A percentile compares a stretch with the other conserved stretches of the same genome.
phyloP scores from a whole-genome alignment of 1,140 invertebrate species.

The Drosophila jambulina region DNA sequence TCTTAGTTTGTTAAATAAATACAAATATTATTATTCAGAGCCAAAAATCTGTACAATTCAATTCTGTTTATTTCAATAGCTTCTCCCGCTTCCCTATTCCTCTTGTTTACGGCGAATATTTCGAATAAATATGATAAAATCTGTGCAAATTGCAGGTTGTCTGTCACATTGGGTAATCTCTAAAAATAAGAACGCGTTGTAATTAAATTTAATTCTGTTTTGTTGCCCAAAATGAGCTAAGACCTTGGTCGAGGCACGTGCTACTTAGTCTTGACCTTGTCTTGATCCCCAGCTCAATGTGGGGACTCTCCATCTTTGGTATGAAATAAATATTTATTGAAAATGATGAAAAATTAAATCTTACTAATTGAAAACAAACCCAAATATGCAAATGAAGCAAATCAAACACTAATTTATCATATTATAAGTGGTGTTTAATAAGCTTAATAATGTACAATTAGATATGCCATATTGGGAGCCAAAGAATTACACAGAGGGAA shows the following conservation, averaged over 20 bases:
- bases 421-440: slow-evolving; percentile 55
- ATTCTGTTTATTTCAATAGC: slow-evolving; percentile 45
- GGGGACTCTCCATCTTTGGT: slow-evolving; percentile 22
- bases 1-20: slow-evolving; percentile 37
- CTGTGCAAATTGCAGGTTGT: slow-evolving; percentile 41
- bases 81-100: background rate
- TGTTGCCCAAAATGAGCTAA: slow-evolving; percentile 6
- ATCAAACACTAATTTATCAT: slow-evolving; percentile 29
- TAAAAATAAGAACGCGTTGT: slow-evolving; percentile 42
- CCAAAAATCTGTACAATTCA: slow-evolving; percentile 47
- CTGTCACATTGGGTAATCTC: slow-evolving; percentile 40
- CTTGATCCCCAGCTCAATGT: slow-evolving; percentile 7
- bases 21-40: slow-evolving; percentile 41
- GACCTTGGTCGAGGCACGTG: slow-evolving; percentile 39
- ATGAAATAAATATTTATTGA: slow-evolving; percentile 3
- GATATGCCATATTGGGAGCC: slow-evolving; percentile 1
- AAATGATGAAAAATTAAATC: slow-evolving; percentile 25
- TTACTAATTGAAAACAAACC: slow-evolving; percentile 65
- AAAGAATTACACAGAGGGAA: background rate
- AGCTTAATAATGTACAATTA: slow-evolving; percentile 39
- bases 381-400: slow-evolving; percentile 64
- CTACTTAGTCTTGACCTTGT: slow-evolving; percentile 7
- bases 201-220: slow-evolving; percentile 39
- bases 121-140: slow-evolving; percentile 48
- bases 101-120: slow-evolving; percentile 49